Percentiles rank a stretch among this genome's conserved stretches.
Evolutionary conservation across 2,888 invertebrate genomes (phyloP).

Genomic region (Clistopyga incitator): DNA sequence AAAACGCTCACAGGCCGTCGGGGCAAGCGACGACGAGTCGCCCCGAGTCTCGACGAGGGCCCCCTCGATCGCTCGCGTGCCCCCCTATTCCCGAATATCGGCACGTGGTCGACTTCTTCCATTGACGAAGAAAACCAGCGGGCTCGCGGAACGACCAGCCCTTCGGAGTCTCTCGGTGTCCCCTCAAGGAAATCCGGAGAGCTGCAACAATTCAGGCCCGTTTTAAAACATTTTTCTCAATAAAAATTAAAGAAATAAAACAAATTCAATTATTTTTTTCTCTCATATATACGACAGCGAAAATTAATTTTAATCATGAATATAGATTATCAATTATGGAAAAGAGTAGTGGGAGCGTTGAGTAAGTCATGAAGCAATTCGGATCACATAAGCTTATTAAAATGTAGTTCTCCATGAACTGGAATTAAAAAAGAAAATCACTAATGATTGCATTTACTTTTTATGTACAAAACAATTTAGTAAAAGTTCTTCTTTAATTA

Average conservation of each 20-base stretch:
- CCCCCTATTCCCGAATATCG: slow-evolving; percentile 55
- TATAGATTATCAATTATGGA: too few relatives aligned
- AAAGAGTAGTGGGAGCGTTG: too few relatives aligned
- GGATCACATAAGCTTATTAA: not conserved
- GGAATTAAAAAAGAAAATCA: not conserved
- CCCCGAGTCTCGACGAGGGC: slow-evolving; percentile 3
- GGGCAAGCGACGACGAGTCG: slow-evolving; percentile 25
- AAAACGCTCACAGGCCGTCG: slow-evolving; percentile 60
- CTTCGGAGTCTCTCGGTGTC: not conserved
- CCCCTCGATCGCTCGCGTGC: slow-evolving; percentile 22
- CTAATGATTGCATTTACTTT: not conserved
- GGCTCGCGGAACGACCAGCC: slow-evolving; percentile 2
- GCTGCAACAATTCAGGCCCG: not conserved
- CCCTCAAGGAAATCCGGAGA: not conserved
- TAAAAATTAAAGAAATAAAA: too few relatives aligned
- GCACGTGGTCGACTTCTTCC: slow-evolving; percentile 65
- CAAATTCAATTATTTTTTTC: not conserved
- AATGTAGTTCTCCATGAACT: slow-evolving; percentile 5
- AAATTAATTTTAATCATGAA: too few relatives aligned
- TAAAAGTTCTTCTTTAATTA: too few relatives aligned
- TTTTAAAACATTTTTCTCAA: not conserved
- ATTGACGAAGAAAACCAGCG: slow-evolving; percentile 62
- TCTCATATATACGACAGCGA: too few relatives aligned
- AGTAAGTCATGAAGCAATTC: not conserved
- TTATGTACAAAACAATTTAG: too few relatives aligned